A percentile compares a stretch with the other conserved stretches of the same genome.
Evolutionary conservation across 2,888 invertebrate species (phyloP).

Genomic region (Bombylius major): DNA sequence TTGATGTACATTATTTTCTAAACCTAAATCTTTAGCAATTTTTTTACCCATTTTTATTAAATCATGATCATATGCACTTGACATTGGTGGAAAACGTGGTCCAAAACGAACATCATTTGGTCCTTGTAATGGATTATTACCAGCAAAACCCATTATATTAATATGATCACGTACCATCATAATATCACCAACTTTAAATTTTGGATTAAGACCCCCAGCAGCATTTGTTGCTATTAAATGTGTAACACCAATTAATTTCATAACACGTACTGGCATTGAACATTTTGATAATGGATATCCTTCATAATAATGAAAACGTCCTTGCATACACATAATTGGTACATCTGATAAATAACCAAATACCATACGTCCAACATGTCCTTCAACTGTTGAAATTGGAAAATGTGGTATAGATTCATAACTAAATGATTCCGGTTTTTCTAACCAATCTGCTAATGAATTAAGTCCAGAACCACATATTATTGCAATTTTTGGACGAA

Average conservation of each 20-base stretch:
- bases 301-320: conserved; percentile 94
- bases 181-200: conserved; percentile 82
- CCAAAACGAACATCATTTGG: conserved; percentile 91
- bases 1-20: conserved; percentile 60
- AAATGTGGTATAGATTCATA: conserved; percentile 91
- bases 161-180: conserved; percentile 98
- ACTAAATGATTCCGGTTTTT: conserved; percentile 57
- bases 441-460: conserved; percentile 62
- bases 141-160: conserved; percentile 91
- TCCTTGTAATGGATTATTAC: conserved; percentile 87
- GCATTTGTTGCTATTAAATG: conserved; percentile 92
- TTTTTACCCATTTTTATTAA: conserved; percentile 58
- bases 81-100: conserved; percentile 87
- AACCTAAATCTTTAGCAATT: conserved; percentile 57
- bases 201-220: conserved; percentile 85
- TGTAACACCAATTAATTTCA: conserved; percentile 86
- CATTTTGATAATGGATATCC: conserved; percentile 91
- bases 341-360: conserved; percentile 73
- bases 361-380: conserved; percentile 84
- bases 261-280: conserved; percentile 88
- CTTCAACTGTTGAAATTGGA: conserved; percentile 81
- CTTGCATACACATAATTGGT: conserved; percentile 91
- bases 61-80: conserved; percentile 67
- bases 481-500: conserved; percentile 75
- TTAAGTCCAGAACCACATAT: conserved; percentile 87